phyloP scores from a whole-genome alignment of 2,113 vertebrate genomes.

The Pholis gunnellus region DNA sequence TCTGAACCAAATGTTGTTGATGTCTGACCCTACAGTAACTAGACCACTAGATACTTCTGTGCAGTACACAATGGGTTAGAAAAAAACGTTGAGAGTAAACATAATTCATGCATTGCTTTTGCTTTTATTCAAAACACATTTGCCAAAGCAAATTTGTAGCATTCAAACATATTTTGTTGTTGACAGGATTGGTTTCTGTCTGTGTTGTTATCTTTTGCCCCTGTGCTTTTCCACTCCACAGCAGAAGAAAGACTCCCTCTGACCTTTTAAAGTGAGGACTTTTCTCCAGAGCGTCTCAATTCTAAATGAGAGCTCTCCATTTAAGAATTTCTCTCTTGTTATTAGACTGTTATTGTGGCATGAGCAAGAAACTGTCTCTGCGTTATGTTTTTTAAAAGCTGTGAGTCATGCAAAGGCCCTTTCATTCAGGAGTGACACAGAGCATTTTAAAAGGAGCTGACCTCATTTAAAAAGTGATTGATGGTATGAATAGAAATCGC shows the following conservation, averaged over 20 bases:
- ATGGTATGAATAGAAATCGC: conserved; percentile 50
- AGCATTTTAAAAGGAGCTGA: conserved; percentile 33
- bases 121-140: background rate
- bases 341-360: background rate
- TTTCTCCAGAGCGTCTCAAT: conserved; percentile 4
- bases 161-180: background rate
- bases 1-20: background rate
- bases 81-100: background rate
- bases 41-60: background rate
- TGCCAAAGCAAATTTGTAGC: background rate
- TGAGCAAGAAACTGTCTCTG: conserved; percentile 4
- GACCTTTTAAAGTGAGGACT: background rate
- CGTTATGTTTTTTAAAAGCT: conserved; percentile 33
- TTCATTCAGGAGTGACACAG: conserved; percentile 41
- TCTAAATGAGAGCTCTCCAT: conserved; percentile 14
- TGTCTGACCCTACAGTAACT: background rate
- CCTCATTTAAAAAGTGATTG: conserved; percentile 46
- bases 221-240: background rate
- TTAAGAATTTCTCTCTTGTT: conserved; percentile 10
- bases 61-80: background rate
- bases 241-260: background rate
- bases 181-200: background rate
- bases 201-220: background rate
- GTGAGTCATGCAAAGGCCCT: conserved; percentile 37
- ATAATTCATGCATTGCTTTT: background rate